Base-by-base conservation (phyloP, 1,140 invertebrate genomes). In the Pseudomyrmex gracilis region DNA sequence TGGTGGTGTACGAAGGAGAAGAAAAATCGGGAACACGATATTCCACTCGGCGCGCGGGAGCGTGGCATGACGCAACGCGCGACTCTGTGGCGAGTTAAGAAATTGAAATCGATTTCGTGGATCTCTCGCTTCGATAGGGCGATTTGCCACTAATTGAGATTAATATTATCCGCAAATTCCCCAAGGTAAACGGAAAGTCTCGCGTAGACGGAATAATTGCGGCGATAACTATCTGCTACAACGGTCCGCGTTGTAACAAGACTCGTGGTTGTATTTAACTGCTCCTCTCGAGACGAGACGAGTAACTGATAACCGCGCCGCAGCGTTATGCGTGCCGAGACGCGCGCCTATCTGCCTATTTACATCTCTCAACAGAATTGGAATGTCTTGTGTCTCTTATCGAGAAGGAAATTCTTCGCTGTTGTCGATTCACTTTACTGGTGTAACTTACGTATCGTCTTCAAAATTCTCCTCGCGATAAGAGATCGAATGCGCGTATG, bases 81-180 rank as follows among this genome's bases (percentile, higher is more conserved):
- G 49, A 10, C 4, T 15, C 55, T 17, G 2, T 8, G 63, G 22
- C 58, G 13, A 20, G 55, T 85, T 85, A 87, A 83, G 70, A 86
- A 86, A 89, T 76, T 84, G 66, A 60, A 84, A 88, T 86, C 84
- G 84, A 89, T 89, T 88, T 84, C 51, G 53, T 55, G 67, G 47
- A 67, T 43, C 55, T 34, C 8, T 47, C 15, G 47, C 24, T 15
- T 9, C 49, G 74, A 87, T 85, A 66, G 73, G n/a, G 60, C 73
- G 73, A 86, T 89, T 80, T 73, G 13, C 58, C 24, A 71, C 82
- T 90, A 90, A 90, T 90, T 89, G 87, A 88, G 88, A 90, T 89
- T 90, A 90, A 90, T 90, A 82, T 57, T 49, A 24, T 12, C 70
- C 20, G 84, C 34, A 66, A 80, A 85, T 90, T 74, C 77, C 24